A percentile compares a stretch with the other conserved stretches of the same genome.
Conservation (phyloP, 2,888 invertebrate genomes). For the Lepidochrysops patricia region DNA sequence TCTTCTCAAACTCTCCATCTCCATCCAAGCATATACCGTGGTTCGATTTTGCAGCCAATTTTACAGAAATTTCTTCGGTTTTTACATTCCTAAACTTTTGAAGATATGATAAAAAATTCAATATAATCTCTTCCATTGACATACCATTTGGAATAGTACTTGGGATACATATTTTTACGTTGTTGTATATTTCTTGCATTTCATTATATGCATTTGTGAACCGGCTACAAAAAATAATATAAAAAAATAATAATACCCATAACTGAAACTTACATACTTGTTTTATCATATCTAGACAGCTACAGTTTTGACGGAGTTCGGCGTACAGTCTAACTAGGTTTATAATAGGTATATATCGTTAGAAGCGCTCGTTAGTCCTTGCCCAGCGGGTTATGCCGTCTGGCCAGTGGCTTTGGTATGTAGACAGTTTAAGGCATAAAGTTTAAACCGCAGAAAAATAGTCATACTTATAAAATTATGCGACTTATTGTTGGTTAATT, state of each 20-base stretch:
- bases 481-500: no score
- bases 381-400: no score
- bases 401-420: no score
- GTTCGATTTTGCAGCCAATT: slow-evolving; percentile 25
- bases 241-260: not conserved
- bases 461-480: no score
- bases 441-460: no score
- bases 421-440: no score
- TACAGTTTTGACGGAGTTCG: no score
- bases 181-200: slow-evolving; percentile 75
- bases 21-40: slow-evolving; percentile 66
- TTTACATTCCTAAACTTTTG: slow-evolving; percentile 23
- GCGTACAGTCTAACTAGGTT: no score
- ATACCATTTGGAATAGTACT: slow-evolving; percentile 29
- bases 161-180: slow-evolving; percentile 71
- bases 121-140: slow-evolving; percentile 41
- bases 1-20: slow-evolving; percentile 76
- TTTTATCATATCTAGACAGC: no score
- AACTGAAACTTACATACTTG: not conserved
- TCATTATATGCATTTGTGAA: slow-evolving; percentile 59
- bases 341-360: no score
- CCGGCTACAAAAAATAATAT: slow-evolving; percentile 43
- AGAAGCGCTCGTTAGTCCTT: no score
- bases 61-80: slow-evolving; percentile 25
- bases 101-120: slow-evolving; percentile 34